Percentiles rank a stretch among this genome's conserved stretches.
Conservation (phyloP, 2,888 invertebrate genomes). For the Macroteleia sp. region DNA sequence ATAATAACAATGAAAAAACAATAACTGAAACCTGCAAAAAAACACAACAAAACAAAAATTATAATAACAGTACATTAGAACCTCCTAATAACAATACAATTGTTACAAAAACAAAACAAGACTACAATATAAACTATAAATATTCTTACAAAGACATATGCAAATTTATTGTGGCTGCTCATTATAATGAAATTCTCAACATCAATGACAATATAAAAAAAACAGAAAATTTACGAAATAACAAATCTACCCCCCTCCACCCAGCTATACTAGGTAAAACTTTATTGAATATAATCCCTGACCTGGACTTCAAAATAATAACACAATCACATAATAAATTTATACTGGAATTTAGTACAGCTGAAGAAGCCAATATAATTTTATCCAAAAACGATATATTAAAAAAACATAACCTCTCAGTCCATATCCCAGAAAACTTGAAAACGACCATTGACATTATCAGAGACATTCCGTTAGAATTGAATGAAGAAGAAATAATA, state of each 20-base stretch:
- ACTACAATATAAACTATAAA: too few species aligned
- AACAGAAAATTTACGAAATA: neutral
- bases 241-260: neutral
- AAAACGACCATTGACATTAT: neutral
- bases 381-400: neutral
- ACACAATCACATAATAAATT: neutral
- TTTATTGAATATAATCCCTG: neutral
- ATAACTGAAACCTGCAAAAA: too few species aligned
- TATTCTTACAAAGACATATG: too few species aligned
- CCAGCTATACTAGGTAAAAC: neutral
- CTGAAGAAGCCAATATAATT: neutral
- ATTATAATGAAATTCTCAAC: too few species aligned
- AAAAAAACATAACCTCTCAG: neutral
- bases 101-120: too few species aligned
- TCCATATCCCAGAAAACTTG: neutral
- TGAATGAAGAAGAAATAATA: neutral
- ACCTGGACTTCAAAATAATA: neutral
- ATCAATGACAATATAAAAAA: too few species aligned
- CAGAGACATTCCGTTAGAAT: neutral
- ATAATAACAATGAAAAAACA: too few species aligned
- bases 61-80: too few species aligned
- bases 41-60: too few species aligned
- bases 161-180: too few species aligned
- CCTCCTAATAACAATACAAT: too few species aligned
- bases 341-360: neutral